A percentile compares a stretch with the other conserved stretches of the same genome.
These are phyloP conservation scores for Ictalurus furcatus DNA, from an alignment of 2,113 vertebrate species.

Conservation along the genomic window DNA sequence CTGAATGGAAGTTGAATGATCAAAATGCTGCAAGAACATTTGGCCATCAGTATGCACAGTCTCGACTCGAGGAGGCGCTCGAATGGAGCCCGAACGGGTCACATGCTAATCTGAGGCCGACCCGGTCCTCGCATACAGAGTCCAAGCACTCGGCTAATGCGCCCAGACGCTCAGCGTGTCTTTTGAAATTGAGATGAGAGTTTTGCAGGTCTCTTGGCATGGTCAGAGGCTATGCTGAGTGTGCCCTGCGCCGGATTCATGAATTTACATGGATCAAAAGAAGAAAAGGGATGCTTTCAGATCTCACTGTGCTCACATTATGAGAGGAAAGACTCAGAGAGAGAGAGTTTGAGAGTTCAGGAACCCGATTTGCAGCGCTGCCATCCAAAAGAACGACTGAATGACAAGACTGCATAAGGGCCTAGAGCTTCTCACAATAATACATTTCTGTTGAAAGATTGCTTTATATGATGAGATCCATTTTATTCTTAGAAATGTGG, in stretches of 20 bases:
- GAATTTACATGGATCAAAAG: slow-evolving; percentile 65
- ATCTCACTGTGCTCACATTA: slow-evolving; percentile 16
- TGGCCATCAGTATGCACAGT: slow-evolving; percentile 77
- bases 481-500: neutral
- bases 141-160: slow-evolving; percentile 61
- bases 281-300: slow-evolving; percentile 40
- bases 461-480: neutral
- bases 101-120: slow-evolving; percentile 76
- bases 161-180: slow-evolving; percentile 67
- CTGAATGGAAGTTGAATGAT: slow-evolving; percentile 67
- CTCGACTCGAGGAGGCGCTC: slow-evolving; percentile 44
- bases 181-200: slow-evolving; percentile 76
- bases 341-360: neutral
- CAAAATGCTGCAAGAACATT: slow-evolving; percentile 70
- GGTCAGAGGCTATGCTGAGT: slow-evolving; percentile 41
- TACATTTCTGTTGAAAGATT: neutral
- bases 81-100: slow-evolving; percentile 70
- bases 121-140: slow-evolving; percentile 41
- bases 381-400: slow-evolving; percentile 2
- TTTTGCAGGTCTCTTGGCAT: slow-evolving; percentile 55
- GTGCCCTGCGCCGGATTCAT: slow-evolving; percentile 38
- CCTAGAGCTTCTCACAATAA: neutral
- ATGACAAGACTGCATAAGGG: slow-evolving; percentile 4
- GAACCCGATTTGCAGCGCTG: neutral
- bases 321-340: neutral